Percentiles rank a stretch among this genome's conserved stretches.
Evolutionary conservation across 1,140 invertebrate species (phyloP).

Genomic region (Aphaenogaster rudis): DNA sequence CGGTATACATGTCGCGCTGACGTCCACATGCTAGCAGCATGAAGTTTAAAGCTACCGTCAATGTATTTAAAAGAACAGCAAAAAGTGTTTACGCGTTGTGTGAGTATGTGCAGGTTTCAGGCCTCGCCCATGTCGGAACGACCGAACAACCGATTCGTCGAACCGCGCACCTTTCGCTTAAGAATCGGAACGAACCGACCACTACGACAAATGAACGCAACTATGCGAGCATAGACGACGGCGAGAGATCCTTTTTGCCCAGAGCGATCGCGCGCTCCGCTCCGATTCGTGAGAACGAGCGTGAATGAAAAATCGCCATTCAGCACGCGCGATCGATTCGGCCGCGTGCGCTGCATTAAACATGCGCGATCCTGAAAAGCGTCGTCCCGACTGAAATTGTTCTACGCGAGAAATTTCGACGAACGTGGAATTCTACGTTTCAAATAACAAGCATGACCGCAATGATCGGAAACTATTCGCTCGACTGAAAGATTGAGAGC

Average conservation of each 20-base stretch:
- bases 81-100: slow-evolving; percentile 50
- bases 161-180: slow-evolving; percentile 68
- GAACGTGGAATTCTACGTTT: slow-evolving; percentile 19
- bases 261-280: slow-evolving; percentile 10
- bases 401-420: slow-evolving; percentile 52
- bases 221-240: slow-evolving; percentile 20
- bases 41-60: slow-evolving; percentile 54
- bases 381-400: slow-evolving; percentile 51
- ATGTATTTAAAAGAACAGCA: slow-evolving; percentile 28
- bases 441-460: slow-evolving; percentile 16
- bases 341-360: slow-evolving; percentile 73
- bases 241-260: slow-evolving; percentile 25
- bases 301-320: slow-evolving; percentile 77
- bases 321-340: slow-evolving; percentile 64
- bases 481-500: neutral
- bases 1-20: neutral
- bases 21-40: slow-evolving; percentile 25
- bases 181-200: slow-evolving; percentile 67
- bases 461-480: neutral
- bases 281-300: slow-evolving; percentile 70
- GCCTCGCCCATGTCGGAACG: slow-evolving; percentile 71
- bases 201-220: slow-evolving; percentile 72
- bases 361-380: slow-evolving; percentile 61
- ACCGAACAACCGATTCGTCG: slow-evolving; percentile 68
- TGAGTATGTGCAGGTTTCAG: slow-evolving; percentile 46